Conservation (phyloP, 2,888 invertebrate species). For the Corbicula japonica region DNA sequence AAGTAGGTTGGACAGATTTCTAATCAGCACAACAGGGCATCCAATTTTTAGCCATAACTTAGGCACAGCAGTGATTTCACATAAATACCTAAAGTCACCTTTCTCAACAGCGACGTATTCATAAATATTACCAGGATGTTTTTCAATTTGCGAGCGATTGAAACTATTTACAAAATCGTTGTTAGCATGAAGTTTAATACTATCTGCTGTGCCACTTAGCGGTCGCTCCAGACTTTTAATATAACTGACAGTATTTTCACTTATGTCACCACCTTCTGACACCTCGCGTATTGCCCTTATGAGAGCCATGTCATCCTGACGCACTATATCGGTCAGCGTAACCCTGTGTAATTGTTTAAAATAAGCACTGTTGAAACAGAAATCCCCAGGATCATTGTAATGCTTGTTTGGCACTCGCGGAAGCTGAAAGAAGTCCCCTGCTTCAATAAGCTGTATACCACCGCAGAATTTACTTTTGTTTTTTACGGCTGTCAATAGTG, state of each 20-base stretch:
- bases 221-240: slow-evolving; percentile 9
- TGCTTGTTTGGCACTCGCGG: slow-evolving; percentile 9
- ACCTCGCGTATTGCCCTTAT: slow-evolving; percentile 14
- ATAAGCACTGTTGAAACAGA: neutral
- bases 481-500: neutral
- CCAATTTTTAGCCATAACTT: slow-evolving; percentile 15
- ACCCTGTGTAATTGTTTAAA: slow-evolving; percentile 4
- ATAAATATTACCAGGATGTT: neutral
- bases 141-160: neutral
- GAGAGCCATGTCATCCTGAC: neutral
- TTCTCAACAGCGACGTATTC: slow-evolving; percentile 6
- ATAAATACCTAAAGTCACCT: neutral
- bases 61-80: neutral
- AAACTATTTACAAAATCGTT: slow-evolving; percentile 14
- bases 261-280: neutral
- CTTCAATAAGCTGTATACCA: slow-evolving; percentile 16
- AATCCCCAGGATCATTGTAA: slow-evolving; percentile 10
- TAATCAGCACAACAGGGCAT: slow-evolving; percentile 13
- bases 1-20: slow-evolving; percentile 1
- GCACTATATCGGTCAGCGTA: neutral
- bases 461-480: neutral
- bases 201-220: neutral
- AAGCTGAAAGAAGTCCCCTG: slow-evolving; percentile 16
- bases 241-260: neutral
- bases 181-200: neutral